These are phyloP conservation scores for Aphidoletes aphidimyza DNA, from an alignment of 2,888 invertebrate genomes.

Conservation along the genomic window DNA sequence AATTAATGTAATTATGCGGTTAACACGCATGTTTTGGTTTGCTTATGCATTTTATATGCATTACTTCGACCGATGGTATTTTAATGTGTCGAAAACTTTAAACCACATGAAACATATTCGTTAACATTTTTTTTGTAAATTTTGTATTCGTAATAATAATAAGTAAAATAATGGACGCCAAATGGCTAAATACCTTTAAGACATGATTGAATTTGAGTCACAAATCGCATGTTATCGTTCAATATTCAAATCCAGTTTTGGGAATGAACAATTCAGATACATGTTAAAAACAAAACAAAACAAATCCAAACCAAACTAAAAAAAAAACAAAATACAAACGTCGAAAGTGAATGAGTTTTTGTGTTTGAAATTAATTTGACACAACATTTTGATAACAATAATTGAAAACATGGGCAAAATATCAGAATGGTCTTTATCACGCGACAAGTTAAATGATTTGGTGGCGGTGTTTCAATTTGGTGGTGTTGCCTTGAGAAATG, in stretches of 20 bases:
- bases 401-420: background rate
- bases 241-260: conserved; percentile 30
- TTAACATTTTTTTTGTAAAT: no score
- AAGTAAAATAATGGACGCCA: background rate
- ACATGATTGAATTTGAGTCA: background rate
- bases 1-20: conserved; percentile 50
- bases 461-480: background rate
- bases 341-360: background rate
- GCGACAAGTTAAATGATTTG: background rate
- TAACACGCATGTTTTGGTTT: conserved; percentile 50
- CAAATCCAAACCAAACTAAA: no score
- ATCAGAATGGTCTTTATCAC: background rate
- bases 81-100: background rate
- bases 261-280: background rate
- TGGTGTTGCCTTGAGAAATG: conserved; percentile 33
- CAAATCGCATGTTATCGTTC: conserved; percentile 44
- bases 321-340: no score
- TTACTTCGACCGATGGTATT: background rate
- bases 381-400: conserved; percentile 43
- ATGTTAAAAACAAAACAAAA: background rate
- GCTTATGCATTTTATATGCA: background rate
- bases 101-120: no score
- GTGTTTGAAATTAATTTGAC: conserved; percentile 50
- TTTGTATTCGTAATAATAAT: background rate
- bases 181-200: background rate